phyloP scores from a whole-genome alignment of 2,888 invertebrate genomes.

The Venusia cambrica region DNA sequence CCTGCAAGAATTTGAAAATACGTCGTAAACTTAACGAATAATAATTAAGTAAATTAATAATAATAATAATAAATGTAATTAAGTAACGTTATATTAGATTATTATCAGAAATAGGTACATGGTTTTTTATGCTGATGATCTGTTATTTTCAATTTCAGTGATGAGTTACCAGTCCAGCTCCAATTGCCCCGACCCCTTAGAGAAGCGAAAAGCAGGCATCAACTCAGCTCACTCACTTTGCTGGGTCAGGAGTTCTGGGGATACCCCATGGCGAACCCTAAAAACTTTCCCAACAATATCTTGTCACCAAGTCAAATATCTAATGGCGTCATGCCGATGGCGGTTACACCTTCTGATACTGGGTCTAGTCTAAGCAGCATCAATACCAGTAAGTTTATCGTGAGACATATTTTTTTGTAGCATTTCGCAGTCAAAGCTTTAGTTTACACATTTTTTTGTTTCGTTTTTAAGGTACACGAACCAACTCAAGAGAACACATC shows the following conservation, averaged over 20 bases:
- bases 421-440: too few species aligned
- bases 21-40: too few species aligned
- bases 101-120: too few species aligned
- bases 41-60: too few species aligned
- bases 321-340: conserved; percentile 69
- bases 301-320: conserved; percentile 61
- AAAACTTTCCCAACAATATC: conserved; percentile 70
- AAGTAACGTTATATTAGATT: too few species aligned
- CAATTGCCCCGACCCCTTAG: conserved; percentile 91
- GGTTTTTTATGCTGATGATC: too few species aligned
- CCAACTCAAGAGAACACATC: conserved; percentile 62
- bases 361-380: conserved; percentile 89
- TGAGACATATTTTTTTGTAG: neutral
- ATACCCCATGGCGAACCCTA: conserved; percentile 89
- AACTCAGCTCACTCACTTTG: conserved; percentile 93
- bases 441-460: too few species aligned
- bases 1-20: too few species aligned
- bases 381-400: conserved; percentile 77
- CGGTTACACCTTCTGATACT: conserved; percentile 83
- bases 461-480: conserved; percentile 57
- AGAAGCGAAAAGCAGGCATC: conserved; percentile 93
- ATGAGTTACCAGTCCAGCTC: conserved; percentile 95
- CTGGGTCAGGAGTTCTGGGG: conserved; percentile 94
- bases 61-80: too few species aligned
- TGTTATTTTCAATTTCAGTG: conserved; percentile 81